Evolutionary conservation across 2,888 invertebrate species (phyloP), one percentile per base, ranked within the genome.

Genomic region (Drosophila cracens): DNA sequence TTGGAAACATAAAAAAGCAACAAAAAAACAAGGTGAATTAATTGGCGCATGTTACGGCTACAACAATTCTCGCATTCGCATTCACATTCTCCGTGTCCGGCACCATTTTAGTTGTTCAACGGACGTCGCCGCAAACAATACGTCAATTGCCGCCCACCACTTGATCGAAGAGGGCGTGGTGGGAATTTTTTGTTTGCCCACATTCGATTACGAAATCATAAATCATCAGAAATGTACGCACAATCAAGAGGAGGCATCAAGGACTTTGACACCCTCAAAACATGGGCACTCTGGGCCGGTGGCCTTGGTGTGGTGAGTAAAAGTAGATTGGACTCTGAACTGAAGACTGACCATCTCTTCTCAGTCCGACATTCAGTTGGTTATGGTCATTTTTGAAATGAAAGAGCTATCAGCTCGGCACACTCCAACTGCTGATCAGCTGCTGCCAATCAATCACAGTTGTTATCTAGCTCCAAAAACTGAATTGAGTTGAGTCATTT

Each of bases 251-350:
- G 34, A 33, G 59, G 63, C 54, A 87, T 88, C 68, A 88, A 77
- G 67, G 76, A 88, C 59, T 87, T 90, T 65, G 70, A 77, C 13
- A 64, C 83, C 40, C 76, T 87, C 7, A 77, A 70, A 63, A 58
- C 51, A 48, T 76, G 68, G 68, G 54, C 69, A 57, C 61, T 53
- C 48, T 86, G 83, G 83, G 89, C 87, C 48, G 87, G 90, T 36
- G 59, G 59, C 53, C 78, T 87, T 31, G 83, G 87, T 33, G 61
- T 86, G 90, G 87, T 87, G 74, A 74, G 87, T 88, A 73, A 61
- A 59, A 40, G 29, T 11, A 31, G 43, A 11, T 49, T 51, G 46
- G 21, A 21, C 10, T n/a, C 40, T n/a, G n/a, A n/a, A n/a, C 38
- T 64, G 38, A 33, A 67, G 59, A 43, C 40, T n/a, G 5, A n/a